These are phyloP conservation scores for Ormyrus pomaceus DNA, from an alignment of 2,888 invertebrate genomes.

Conservation along the genomic window DNA sequence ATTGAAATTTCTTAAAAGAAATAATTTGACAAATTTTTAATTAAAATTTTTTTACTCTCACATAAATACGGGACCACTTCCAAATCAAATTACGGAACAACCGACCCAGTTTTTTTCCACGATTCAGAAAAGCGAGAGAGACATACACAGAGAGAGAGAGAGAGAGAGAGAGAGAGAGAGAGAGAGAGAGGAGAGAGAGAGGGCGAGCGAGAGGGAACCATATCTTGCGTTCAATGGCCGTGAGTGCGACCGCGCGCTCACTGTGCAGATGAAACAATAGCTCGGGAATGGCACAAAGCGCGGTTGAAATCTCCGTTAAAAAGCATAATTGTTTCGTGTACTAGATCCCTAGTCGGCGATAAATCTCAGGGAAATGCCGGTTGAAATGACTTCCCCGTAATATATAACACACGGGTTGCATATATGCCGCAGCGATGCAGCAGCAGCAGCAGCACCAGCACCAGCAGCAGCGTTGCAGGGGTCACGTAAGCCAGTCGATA, in stretches of 20 bases:
- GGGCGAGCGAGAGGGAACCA: not conserved
- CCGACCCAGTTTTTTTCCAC: not conserved
- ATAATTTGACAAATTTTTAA: not conserved
- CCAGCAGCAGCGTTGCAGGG: constrained; percentile 7
- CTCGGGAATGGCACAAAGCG: constrained; percentile 21
- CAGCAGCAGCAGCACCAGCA: constrained; percentile 18
- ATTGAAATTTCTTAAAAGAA: not conserved
- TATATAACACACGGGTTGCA: constrained; percentile 38
- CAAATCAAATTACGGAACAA: constrained; percentile 24
- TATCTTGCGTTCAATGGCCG: not conserved
- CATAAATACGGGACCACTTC: no score
- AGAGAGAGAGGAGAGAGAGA: no score
- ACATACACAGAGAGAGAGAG: no score
- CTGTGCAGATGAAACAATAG: constrained; percentile 17
- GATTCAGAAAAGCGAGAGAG: no score
- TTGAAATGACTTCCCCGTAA: constrained; percentile 50
- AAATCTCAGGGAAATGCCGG: constrained; percentile 48
- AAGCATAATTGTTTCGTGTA: constrained; percentile 57
- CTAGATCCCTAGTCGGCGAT: constrained; percentile 51
- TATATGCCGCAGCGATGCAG: constrained; percentile 19
- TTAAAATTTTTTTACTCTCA: constrained; percentile 14
- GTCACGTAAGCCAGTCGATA: constrained; percentile 57
- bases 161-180: not conserved
- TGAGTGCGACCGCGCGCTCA: not conserved
- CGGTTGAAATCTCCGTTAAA: constrained; percentile 54